These are phyloP conservation scores for Hippasteria phrygiana DNA, from an alignment of 53 echinoderm and acorn worm genomes.

Conservation along the genomic window DNA sequence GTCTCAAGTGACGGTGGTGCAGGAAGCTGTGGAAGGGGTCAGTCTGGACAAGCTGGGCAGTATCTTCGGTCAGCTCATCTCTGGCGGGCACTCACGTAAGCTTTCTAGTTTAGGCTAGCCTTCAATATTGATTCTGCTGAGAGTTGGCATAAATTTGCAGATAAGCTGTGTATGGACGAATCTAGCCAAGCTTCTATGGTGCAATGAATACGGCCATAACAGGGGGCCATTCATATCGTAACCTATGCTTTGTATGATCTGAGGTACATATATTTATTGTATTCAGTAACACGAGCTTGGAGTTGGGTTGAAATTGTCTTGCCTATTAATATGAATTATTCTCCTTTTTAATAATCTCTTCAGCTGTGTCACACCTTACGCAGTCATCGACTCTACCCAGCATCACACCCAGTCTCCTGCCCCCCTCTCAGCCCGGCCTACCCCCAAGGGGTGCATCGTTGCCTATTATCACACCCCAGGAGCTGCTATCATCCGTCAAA, in stretches of 20 bases:
- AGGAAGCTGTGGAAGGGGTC: constrained; percentile 50
- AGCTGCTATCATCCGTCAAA: constrained; percentile 71
- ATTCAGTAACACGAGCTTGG: too few species aligned
- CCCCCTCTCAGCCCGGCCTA: background rate
- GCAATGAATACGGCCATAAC: too few species aligned
- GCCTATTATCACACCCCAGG: constrained; percentile 58
- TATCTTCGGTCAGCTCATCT: constrained; percentile 46
- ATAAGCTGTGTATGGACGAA: too few species aligned
- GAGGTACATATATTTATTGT: too few species aligned
- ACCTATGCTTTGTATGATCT: too few species aligned
- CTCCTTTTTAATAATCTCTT: background rate
- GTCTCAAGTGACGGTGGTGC: constrained; percentile 49
- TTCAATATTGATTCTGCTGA: too few species aligned
- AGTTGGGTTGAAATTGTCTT: too few species aligned
- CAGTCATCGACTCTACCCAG: background rate
- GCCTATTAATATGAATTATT: background rate
- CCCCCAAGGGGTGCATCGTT: background rate
- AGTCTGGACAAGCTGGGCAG: constrained; percentile 45
- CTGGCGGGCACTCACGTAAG: constrained; percentile 39
- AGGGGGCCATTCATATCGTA: too few species aligned
- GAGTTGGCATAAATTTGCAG: too few species aligned
- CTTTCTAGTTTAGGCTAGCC: background rate
- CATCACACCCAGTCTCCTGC: background rate
- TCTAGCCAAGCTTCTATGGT: too few species aligned
- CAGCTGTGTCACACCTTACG: constrained; percentile 17